Evolutionary conservation across 2,113 vertebrate genomes (phyloP).

Genomic region (Ranitomeya imitator): DNA sequence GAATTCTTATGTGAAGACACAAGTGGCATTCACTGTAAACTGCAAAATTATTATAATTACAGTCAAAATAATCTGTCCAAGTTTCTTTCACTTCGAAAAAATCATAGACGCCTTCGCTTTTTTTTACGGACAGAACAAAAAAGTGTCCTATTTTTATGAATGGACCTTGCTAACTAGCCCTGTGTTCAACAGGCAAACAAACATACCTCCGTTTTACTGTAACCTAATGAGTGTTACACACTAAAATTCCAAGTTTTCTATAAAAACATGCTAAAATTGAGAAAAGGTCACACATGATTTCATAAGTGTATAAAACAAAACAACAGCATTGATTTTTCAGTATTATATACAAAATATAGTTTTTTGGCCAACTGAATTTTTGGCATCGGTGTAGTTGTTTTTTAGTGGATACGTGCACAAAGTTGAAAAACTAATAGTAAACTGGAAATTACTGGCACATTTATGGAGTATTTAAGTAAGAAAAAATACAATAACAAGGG

Average conservation of each 20-base stretch:
- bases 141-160: too few species aligned
- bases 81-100: too few species aligned
- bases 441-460: slow-evolving; percentile 33
- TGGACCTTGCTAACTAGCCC: background rate
- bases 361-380: background rate
- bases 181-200: background rate
- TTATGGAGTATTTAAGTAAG: slow-evolving; percentile 30
- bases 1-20: too few species aligned
- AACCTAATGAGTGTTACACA: background rate
- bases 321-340: slow-evolving; percentile 6
- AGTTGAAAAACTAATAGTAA: slow-evolving; percentile 33
- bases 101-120: too few species aligned
- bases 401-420: slow-evolving; percentile 30
- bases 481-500: slow-evolving; percentile 41
- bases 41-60: too few species aligned
- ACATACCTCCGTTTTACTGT: background rate
- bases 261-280: background rate
- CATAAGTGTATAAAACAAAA: background rate
- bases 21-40: too few species aligned
- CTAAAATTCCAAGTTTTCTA: background rate
- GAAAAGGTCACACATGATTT: background rate
- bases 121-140: too few species aligned
- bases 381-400: background rate
- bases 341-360: background rate
- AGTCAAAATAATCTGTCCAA: too few species aligned